Evolutionary conservation across 2,797 vertebrate genomes (phyloP).

Genomic region (Atherinosoma microstoma): DNA sequence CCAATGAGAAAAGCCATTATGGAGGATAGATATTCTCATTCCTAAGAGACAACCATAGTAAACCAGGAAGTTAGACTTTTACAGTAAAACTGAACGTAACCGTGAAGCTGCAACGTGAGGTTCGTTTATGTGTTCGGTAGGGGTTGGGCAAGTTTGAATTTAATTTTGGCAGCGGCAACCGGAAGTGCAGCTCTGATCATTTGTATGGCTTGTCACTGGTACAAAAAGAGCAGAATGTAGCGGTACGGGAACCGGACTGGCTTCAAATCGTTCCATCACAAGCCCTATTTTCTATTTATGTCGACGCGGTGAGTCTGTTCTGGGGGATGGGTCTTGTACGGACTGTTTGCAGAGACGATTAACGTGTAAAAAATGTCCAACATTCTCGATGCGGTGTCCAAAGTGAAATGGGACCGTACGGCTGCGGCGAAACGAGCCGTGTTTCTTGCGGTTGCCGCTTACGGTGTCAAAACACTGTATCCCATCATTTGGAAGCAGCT

Average conservation of each 20-base stretch:
- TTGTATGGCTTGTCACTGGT: rapidly evolving
- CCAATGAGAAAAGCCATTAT: constrained; percentile 44
- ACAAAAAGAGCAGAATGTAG: constrained; percentile 69
- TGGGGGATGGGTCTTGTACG: constrained; percentile 66
- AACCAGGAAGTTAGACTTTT: not conserved
- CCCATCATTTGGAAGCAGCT: constrained; percentile 87
- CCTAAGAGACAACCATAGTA: not conserved
- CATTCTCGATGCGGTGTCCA: constrained; percentile 86
- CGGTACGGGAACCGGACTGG: constrained; percentile 54
- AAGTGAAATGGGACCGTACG: constrained; percentile 86
- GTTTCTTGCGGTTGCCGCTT: constrained; percentile 89
- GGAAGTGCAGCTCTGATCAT: constrained; percentile 18
- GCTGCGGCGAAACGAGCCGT: constrained; percentile 87
- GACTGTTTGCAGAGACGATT: constrained; percentile 40
- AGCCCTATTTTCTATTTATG: constrained; percentile 10
- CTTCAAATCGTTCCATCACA: constrained; percentile 31
- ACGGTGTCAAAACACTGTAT: constrained; percentile 88
- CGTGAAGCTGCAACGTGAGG: not conserved
- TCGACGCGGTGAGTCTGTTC: constrained; percentile 28
- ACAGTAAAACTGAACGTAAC: constrained; percentile 26
- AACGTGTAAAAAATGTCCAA: constrained; percentile 82
- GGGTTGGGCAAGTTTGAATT: not conserved
- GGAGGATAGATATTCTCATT: constrained; percentile 22
- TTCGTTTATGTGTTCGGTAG: rapidly evolving
- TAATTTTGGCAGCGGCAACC: constrained; percentile 38